Evolutionary conservation across 2,888 invertebrate genomes (phyloP).

Genomic region (Sarcophaga variegata): DNA sequence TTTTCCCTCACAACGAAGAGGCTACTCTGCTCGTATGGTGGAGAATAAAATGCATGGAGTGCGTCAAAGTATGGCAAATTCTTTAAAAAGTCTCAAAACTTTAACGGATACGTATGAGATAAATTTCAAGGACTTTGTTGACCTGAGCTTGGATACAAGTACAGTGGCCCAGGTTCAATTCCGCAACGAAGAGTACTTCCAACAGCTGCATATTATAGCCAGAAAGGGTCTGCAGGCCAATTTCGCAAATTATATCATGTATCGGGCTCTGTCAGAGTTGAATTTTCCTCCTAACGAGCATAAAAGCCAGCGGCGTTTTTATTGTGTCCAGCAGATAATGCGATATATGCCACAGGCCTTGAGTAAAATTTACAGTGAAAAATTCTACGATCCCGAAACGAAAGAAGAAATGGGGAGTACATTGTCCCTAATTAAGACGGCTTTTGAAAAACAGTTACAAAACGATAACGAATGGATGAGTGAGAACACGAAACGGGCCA

Average conservation of each 20-base stretch:
- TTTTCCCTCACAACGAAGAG: not conserved
- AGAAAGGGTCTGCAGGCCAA: slow-evolving; percentile 72
- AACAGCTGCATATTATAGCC: slow-evolving; percentile 72
- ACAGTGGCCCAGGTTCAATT: slow-evolving; percentile 73
- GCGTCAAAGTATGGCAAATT: slow-evolving; percentile 63
- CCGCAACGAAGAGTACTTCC: slow-evolving; percentile 74
- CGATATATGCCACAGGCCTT: slow-evolving; percentile 76
- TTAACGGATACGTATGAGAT: slow-evolving; percentile 70
- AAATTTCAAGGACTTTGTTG: slow-evolving; percentile 77
- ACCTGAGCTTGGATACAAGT: slow-evolving; percentile 72
- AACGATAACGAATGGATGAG: slow-evolving; percentile 74
- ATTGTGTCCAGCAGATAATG: slow-evolving; percentile 74
- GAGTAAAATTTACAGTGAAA: slow-evolving; percentile 76
- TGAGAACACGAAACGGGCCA: slow-evolving; percentile 74
- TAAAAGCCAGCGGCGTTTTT: slow-evolving; percentile 67
- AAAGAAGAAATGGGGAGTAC: slow-evolving; percentile 73
- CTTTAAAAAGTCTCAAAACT: slow-evolving; percentile 69
- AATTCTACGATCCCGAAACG: slow-evolving; percentile 70
- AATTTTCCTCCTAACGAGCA: slow-evolving; percentile 68
- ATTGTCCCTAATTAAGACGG: slow-evolving; percentile 72
- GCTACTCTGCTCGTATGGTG: slow-evolving; percentile 43
- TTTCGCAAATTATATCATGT: slow-evolving; percentile 77
- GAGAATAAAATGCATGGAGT: slow-evolving; percentile 66
- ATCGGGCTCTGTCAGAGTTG: slow-evolving; percentile 73
- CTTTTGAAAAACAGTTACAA: slow-evolving; percentile 62